These are phyloP conservation scores for Mastigias papua DNA, from an alignment of 30 jellyfish, hydroid and myxozoan species.

Conservation along the genomic window DNA sequence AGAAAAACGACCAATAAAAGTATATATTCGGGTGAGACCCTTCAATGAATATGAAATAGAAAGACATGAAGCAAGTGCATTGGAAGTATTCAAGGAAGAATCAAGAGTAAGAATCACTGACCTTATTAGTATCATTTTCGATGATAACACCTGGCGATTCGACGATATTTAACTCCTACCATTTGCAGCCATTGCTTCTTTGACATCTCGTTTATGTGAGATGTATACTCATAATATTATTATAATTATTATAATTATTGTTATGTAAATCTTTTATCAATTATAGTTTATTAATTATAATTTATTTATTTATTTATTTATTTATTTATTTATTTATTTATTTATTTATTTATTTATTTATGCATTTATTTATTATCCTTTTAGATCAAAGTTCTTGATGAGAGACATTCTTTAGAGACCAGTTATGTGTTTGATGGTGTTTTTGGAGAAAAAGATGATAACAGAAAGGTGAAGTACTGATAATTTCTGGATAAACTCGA, in stretches of 20 bases:
- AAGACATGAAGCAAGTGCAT: constrained; percentile 83
- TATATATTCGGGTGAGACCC: constrained; percentile 95
- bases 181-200: no score
- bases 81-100: constrained; percentile 89
- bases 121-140: no score
- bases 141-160: no score
- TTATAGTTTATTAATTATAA: no score
- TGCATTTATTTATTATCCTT: not conserved
- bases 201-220: no score
- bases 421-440: constrained; percentile 97
- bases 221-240: no score
- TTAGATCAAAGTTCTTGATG: constrained; percentile 94
- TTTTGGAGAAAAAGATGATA: constrained; percentile 82
- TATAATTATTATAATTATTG: no score
- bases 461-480: constrained; percentile 64
- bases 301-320: no score
- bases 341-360: not conserved
- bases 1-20: constrained; percentile 87
- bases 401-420: constrained; percentile 92
- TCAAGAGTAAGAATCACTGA: constrained; percentile 78
- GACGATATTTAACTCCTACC: no score
- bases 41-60: constrained; percentile 90
- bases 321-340: no score
- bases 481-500: no score
- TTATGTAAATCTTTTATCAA: no score